Evolutionary conservation across 2,888 invertebrate species (phyloP), one percentile per base, ranked within the genome.

Genomic region (Agriopis marginaria): DNA sequence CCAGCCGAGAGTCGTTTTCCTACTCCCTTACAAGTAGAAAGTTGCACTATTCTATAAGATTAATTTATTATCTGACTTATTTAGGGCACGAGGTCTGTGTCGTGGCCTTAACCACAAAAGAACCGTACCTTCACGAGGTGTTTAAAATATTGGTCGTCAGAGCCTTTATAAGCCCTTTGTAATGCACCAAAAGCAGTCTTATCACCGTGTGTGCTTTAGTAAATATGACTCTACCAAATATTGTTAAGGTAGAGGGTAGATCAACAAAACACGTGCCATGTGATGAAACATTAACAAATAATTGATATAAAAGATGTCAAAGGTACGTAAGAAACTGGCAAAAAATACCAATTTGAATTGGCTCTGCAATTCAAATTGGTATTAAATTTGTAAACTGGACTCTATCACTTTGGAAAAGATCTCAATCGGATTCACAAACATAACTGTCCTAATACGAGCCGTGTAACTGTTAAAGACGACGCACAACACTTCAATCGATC

Each of bases 1-100:
- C 49, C 50, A 49, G 45, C n/a, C 64, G 78, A 88, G 91, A 90
- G 89, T 79, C 81, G 83, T 89, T 91, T 91, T 89, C 89, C 90
- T 88, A 85, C 86, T 83, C 82, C 83, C 79, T 76, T 75, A 78
- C 82, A 79, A 84, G 82, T 81, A 81, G 74, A 79, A 82, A 86
- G 89, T 85, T 45, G 56, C 61, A 58, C 69, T 69, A 62, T 58
- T 70, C 59, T 63, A 53, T 59, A 50, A 50, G 66, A 70, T 66
- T 66, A 54, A 70, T 66, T 70, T 63, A 65, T 60, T 53, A 66
- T 42, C 70, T 62, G 58, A 61, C 56, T 63, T 54, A 70, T 70
- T 66, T 44, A 66, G 70, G 70, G 54, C 70, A 70, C 63, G 53
- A 58, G 62, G 66, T 66, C 54, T 59, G 42, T 66, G 54, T 68